These are phyloP conservation scores for Theodoxus fluviatilis DNA, from an alignment of 2,888 invertebrate genomes.

Conservation along the genomic window DNA sequence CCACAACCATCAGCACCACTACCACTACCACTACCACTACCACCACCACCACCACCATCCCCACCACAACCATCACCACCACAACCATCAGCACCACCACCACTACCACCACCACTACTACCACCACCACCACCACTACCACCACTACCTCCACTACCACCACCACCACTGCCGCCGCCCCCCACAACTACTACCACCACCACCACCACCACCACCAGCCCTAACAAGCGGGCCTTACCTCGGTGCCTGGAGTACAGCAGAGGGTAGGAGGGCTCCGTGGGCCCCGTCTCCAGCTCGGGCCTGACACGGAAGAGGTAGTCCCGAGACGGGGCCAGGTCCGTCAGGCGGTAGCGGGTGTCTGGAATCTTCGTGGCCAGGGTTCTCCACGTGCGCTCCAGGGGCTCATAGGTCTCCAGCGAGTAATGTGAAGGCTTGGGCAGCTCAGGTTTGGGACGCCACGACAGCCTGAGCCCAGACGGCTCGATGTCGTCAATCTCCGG, in stretches of 20 bases:
- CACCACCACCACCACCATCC: too few relatives aligned
- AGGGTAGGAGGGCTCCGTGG: slow-evolving; percentile 94
- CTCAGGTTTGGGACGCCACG: slow-evolving; percentile 45
- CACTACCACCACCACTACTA: too few relatives aligned
- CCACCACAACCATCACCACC: too few relatives aligned
- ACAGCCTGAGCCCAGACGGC: slow-evolving; percentile 43
- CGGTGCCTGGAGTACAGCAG: slow-evolving; percentile 62
- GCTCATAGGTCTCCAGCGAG: slow-evolving; percentile 51
- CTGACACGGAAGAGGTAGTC: slow-evolving; percentile 95
- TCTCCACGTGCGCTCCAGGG: slow-evolving; percentile 47
- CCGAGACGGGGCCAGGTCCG: slow-evolving; percentile 80
- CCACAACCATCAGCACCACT: too few relatives aligned
- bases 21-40: too few relatives aligned
- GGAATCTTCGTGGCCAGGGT: slow-evolving; percentile 47
- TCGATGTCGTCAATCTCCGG: slow-evolving; percentile 55
- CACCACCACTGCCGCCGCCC: too few relatives aligned
- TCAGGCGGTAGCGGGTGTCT: slow-evolving; percentile 54
- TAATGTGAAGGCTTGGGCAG: slow-evolving; percentile 44
- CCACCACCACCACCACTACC: too few relatives aligned
- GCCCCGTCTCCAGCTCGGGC: slow-evolving; percentile 93
- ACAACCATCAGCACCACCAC: too few relatives aligned
- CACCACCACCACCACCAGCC: too few relatives aligned
- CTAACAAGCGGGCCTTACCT: too few relatives aligned
- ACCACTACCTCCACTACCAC: too few relatives aligned
- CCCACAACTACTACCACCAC: too few relatives aligned